A percentile compares a stretch with the other conserved stretches of the same genome.
phyloP scores from a whole-genome alignment of 2,888 invertebrate genomes.

The Drepana falcataria region DNA sequence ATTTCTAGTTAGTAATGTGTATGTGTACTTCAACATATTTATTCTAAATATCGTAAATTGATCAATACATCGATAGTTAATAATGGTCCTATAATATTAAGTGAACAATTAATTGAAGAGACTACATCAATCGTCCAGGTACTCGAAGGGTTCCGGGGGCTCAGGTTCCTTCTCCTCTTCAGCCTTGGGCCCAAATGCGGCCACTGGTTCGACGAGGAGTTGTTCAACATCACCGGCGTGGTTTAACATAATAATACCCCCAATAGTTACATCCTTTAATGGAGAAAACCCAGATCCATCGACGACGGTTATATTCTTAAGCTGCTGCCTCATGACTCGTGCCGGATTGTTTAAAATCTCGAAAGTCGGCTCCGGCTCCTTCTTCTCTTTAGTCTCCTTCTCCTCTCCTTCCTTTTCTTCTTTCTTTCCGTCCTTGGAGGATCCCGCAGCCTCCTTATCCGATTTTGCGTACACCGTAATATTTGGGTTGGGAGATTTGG shows the following conservation, averaged over 20 bases:
- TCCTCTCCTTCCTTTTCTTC: conserved; percentile 71
- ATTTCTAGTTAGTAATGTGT: conserved; percentile 44
- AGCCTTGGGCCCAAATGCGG: conserved; percentile 92
- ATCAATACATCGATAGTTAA: conserved; percentile 48
- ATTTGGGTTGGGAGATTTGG: conserved; percentile 69
- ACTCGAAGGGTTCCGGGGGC: conserved; percentile 98
- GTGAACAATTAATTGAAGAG: conserved; percentile 32
- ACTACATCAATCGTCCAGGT: conserved; percentile 86
- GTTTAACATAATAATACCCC: conserved; percentile 97
- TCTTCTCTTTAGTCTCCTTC: conserved; percentile 75
- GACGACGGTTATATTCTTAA: conserved; percentile 86
- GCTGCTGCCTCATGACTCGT: conserved; percentile 94
- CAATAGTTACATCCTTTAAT: conserved; percentile 94
- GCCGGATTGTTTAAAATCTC: conserved; percentile 97
- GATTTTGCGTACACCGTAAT: conserved; percentile 72
- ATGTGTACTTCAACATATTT: conserved; percentile 47
- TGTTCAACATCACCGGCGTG: conserved; percentile 90
- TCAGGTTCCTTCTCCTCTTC: conserved; percentile 98
- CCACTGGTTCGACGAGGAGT: conserved; percentile 94
- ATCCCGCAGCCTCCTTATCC: conserved; percentile 53
- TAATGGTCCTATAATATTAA: conserved; percentile 38
- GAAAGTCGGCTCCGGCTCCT: conserved; percentile 95
- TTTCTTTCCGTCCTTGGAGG: conserved; percentile 72
- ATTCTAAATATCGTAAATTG: conserved; percentile 40
- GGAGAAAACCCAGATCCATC: conserved; percentile 91